Evolutionary conservation across 2,113 vertebrate genomes (phyloP).

Genomic region (Hystrix brachyura): DNA sequence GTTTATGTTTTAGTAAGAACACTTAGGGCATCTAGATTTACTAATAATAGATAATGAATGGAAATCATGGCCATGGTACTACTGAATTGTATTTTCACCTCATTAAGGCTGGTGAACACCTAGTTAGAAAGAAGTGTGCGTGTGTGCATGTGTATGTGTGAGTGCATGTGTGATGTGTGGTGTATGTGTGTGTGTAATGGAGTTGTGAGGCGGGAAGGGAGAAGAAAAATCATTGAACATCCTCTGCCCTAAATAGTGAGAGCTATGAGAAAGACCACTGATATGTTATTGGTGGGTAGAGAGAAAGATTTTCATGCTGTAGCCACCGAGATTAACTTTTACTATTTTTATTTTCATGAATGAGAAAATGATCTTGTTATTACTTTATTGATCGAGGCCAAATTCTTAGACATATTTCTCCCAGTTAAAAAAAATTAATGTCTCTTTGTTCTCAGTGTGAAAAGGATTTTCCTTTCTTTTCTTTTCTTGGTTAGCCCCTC

Average conservation of each 20-base stretch:
- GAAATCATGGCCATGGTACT: neutral
- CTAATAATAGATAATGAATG: neutral
- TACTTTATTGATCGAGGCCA: constrained; percentile 57
- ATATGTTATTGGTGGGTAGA: constrained; percentile 7
- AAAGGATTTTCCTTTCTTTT: constrained; percentile 49
- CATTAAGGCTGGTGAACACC: neutral
- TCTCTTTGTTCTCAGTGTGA: constrained; percentile 75
- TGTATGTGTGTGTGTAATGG: neutral
- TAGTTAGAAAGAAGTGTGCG: neutral
- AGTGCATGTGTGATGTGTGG: neutral
- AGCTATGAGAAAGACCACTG: neutral
- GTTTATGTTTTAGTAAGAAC: neutral
- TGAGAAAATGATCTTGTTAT: constrained; percentile 63
- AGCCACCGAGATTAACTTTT: constrained; percentile 31
- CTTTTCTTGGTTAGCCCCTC: constrained; percentile 71
- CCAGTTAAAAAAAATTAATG: constrained; percentile 2
- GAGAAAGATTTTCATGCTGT: constrained; percentile 8
- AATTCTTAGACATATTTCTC: constrained; percentile 63
- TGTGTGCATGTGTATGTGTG: neutral
- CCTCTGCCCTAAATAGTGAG: neutral
- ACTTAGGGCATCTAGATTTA: neutral
- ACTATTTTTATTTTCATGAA: constrained; percentile 55
- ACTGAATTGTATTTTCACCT: constrained; percentile 10
- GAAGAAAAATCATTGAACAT: neutral
- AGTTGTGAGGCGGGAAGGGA: neutral